phyloP scores from a whole-genome alignment of 2,888 invertebrate genomes.

The Antitype chi region DNA sequence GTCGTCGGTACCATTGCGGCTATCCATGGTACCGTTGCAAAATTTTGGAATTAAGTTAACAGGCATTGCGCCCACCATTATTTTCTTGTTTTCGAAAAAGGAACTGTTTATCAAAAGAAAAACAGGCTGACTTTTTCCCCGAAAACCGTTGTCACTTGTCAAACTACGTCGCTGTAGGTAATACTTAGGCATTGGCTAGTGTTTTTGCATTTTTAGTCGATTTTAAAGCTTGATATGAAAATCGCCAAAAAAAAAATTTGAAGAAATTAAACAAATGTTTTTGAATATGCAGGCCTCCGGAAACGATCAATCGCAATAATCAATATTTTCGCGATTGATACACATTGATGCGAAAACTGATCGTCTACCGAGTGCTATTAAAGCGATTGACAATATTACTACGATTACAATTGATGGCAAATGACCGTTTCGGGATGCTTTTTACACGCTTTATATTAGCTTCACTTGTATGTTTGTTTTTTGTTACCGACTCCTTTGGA shows the following conservation, averaged over 20 bases:
- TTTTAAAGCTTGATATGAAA: neutral
- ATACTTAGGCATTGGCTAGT: neutral
- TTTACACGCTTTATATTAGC: too few relatives aligned
- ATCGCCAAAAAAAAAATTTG: too few relatives aligned
- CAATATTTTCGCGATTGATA: too few relatives aligned
- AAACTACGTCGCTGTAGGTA: constrained; percentile 43
- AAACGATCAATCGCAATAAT: too few relatives aligned
- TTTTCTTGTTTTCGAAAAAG: constrained; percentile 86
- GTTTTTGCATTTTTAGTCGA: neutral
- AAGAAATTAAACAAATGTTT: too few relatives aligned
- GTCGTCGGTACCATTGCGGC: constrained; percentile 87
- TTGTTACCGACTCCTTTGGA: too few relatives aligned
- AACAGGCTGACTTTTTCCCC: constrained; percentile 83
- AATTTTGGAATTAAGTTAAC: constrained; percentile 90
- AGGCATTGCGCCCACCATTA: constrained; percentile 91
- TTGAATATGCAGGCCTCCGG: neutral
- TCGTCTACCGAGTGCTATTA: too few relatives aligned
- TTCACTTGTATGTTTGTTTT: too few relatives aligned
- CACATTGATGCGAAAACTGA: too few relatives aligned
- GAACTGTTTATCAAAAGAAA: constrained; percentile 86
- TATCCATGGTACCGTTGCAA: constrained; percentile 88
- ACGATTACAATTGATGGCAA: too few relatives aligned
- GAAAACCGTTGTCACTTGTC: constrained; percentile 73
- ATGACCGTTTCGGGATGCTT: too few relatives aligned
- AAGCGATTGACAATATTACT: too few relatives aligned